These are phyloP conservation scores for Temnothorax unifasciatus DNA, from an alignment of 2,888 invertebrate genomes.

Conservation along the genomic window DNA sequence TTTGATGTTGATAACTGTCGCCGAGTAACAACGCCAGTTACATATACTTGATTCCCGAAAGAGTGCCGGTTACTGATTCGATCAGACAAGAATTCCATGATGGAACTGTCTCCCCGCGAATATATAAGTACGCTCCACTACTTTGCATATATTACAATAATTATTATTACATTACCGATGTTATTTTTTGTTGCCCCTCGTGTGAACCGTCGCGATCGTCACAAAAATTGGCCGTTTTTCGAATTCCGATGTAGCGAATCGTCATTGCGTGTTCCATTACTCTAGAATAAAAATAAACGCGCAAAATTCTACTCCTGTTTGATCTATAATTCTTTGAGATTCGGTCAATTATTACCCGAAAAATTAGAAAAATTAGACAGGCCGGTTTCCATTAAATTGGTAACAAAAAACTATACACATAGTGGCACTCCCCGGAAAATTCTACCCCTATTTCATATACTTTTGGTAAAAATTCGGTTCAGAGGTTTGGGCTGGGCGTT, in stretches of 20 bases:
- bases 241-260: slow-evolving; percentile 31
- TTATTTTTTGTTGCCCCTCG: slow-evolving; percentile 35
- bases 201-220: background rate
- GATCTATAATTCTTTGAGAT: too few relatives aligned
- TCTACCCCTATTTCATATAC: too few relatives aligned
- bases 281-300: too few relatives aligned
- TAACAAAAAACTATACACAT: too few relatives aligned
- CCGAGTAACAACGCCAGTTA: slow-evolving; percentile 77
- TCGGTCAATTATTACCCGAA: too few relatives aligned
- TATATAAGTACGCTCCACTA: slow-evolving; percentile 32
- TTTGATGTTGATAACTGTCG: slow-evolving; percentile 83
- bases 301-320: too few relatives aligned
- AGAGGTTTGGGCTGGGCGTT: too few relatives aligned
- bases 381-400: too few relatives aligned
- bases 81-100: slow-evolving; percentile 20
- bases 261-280: too few relatives aligned
- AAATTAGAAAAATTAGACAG: too few relatives aligned
- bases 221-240: slow-evolving; percentile 18
- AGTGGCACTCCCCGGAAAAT: too few relatives aligned
- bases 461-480: too few relatives aligned
- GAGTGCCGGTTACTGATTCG: slow-evolving; percentile 77
- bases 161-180: slow-evolving; percentile 42
- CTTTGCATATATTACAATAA: slow-evolving; percentile 28
- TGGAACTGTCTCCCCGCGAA: background rate
- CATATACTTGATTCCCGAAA: slow-evolving; percentile 64